Conservation (phyloP, 2,888 invertebrate genomes). For the Cantharis rustica region DNA sequence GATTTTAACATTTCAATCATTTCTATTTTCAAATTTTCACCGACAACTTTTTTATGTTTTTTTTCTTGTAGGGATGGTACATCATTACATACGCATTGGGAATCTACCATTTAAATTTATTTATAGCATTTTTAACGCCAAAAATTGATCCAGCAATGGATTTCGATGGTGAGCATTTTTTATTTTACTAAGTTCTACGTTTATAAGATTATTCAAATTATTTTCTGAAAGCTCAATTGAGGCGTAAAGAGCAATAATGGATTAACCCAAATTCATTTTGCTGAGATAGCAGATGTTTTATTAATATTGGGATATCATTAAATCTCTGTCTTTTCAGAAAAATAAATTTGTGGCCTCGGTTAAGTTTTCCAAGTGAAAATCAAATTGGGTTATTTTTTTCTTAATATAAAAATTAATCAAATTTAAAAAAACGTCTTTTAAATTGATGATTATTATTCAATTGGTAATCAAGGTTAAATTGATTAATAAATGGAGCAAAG, state of each 20-base stretch:
- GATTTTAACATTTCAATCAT: conserved; percentile 4
- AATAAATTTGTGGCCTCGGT: too few relatives aligned
- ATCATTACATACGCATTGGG: conserved; percentile 99
- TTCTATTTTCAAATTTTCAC: neutral
- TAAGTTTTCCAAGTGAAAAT: neutral
- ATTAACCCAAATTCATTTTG: too few relatives aligned
- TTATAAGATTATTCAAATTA: too few relatives aligned
- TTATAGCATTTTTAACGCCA: conserved; percentile 99
- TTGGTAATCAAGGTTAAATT: conserved; percentile 2
- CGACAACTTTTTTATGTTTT: neutral
- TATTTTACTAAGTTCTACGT: too few relatives aligned
- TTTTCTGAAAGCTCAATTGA: too few relatives aligned
- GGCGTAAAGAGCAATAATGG: too few relatives aligned
- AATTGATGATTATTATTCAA: neutral
- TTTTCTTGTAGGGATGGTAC: conserved; percentile 91
- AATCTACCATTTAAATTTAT: conserved; percentile 98
- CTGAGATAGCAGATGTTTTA: too few relatives aligned
- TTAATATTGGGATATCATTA: too few relatives aligned
- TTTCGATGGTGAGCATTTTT: conserved; percentile 75
- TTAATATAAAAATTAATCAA: neutral
- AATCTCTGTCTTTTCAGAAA: too few relatives aligned
- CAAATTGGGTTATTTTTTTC: neutral
- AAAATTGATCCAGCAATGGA: conserved; percentile 98
- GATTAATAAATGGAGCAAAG: neutral
- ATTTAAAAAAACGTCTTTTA: neutral